Conservation (phyloP, 2,797 vertebrate species). For the Paratrypauchen microcephalus region DNA sequence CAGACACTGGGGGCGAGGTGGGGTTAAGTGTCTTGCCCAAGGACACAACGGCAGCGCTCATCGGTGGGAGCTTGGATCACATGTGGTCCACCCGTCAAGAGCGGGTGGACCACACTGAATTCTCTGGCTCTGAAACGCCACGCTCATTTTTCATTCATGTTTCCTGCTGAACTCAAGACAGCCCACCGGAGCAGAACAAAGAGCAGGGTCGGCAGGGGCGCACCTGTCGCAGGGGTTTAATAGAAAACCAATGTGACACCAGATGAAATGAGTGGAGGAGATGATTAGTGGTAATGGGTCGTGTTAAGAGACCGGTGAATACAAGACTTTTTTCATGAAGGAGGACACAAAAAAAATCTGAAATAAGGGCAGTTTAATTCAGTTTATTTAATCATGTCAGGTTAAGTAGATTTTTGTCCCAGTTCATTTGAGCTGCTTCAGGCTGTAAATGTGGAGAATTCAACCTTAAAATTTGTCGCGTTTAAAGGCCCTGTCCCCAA, state of each 20-base stretch:
- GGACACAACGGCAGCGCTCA: no score
- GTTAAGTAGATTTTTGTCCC: no score
- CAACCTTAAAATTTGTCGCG: no score
- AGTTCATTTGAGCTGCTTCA: no score
- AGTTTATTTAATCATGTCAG: neutral
- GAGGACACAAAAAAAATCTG: neutral
- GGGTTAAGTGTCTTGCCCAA: no score
- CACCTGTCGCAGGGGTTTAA: constrained; percentile 9
- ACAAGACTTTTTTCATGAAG: neutral
- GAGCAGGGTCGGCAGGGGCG: constrained; percentile 13
- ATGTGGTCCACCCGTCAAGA: no score
- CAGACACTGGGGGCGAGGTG: no score
- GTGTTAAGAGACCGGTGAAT: neutral
- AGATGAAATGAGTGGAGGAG: constrained; percentile 6
- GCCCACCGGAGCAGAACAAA: constrained; percentile 3
- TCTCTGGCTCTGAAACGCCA: constrained; percentile 9
- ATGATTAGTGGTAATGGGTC: neutral
- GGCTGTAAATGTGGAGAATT: no score
- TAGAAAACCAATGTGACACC: constrained; percentile 16
- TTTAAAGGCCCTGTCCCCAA: no score
- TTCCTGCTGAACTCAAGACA: constrained; percentile 16
- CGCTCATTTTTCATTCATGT: constrained; percentile 17
- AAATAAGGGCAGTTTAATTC: neutral
- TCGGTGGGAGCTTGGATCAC: no score
- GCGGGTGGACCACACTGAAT: no score